These are phyloP conservation scores for Brachionus paranguensis DNA, from an alignment of 1,140 invertebrate species.

Conservation along the genomic window DNA sequence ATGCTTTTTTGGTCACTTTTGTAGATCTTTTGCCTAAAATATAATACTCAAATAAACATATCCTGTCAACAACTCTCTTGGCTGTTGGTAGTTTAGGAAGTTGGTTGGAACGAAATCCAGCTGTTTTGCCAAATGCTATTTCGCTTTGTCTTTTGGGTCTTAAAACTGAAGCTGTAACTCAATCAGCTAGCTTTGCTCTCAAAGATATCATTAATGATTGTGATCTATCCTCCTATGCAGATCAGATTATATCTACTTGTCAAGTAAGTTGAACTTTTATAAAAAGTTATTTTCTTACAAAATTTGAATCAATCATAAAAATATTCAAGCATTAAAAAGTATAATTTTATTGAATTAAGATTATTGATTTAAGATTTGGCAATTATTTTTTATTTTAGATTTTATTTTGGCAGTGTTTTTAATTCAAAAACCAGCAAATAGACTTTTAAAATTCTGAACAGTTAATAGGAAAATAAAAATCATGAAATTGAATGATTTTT, in stretches of 20 bases:
- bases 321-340: too few species aligned
- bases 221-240: slow-evolving; percentile 5
- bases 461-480: too few species aligned
- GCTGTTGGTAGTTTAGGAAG: slow-evolving; percentile 34
- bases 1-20: slow-evolving; percentile 17
- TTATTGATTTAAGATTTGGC: too few species aligned
- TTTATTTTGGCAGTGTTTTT: too few species aligned
- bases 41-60: slow-evolving; percentile 30
- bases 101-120: slow-evolving; percentile 12
- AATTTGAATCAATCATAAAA: too few species aligned
- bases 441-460: too few species aligned
- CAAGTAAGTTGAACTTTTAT: not conserved
- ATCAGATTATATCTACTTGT: slow-evolving; percentile 28
- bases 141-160: slow-evolving; percentile 28
- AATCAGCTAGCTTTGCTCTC: slow-evolving; percentile 36
- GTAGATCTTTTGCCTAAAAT: slow-evolving; percentile 27
- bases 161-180: slow-evolving; percentile 36
- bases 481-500: too few species aligned
- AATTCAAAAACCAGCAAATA: too few species aligned
- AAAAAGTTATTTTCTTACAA: too few species aligned
- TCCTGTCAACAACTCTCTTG: slow-evolving; percentile 32
- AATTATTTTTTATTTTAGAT: too few species aligned
- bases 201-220: slow-evolving; percentile 38
- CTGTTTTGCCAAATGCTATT: slow-evolving; percentile 30
- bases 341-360: too few species aligned